Evolutionary conservation across 2,888 invertebrate genomes (phyloP).

Genomic region (Agrenia bidenticulata): DNA sequence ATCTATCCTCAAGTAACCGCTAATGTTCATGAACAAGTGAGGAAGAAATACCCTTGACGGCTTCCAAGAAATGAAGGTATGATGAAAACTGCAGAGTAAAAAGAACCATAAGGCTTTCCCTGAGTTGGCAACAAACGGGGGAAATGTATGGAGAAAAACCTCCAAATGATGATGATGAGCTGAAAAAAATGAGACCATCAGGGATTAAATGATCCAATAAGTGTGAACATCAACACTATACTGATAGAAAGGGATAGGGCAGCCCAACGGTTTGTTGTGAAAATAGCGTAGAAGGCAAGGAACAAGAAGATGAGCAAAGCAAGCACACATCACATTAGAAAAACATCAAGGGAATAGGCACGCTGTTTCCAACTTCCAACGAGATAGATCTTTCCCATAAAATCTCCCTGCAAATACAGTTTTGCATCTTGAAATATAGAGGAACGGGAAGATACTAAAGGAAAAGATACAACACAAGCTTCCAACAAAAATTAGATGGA

Average conservation of each 20-base stretch:
- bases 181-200: conserved; percentile 44
- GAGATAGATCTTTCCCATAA: neutral
- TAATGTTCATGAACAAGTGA: too few relatives aligned
- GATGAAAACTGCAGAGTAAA: too few relatives aligned
- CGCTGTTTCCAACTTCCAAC: neutral
- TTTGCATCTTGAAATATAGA: neutral
- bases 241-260: neutral
- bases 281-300: neutral
- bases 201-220: conserved; percentile 45
- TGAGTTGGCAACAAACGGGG: too few relatives aligned
- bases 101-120: too few relatives aligned
- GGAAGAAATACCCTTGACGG: too few relatives aligned
- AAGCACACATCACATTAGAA: neutral
- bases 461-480: neutral
- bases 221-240: conserved; percentile 35
- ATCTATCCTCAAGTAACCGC: too few relatives aligned
- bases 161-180: conserved; percentile 46
- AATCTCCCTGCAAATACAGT: neutral
- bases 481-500: neutral
- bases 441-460: too few relatives aligned
- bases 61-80: too few relatives aligned
- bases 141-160: conserved; percentile 25
- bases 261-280: neutral
- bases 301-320: neutral
- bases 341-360: neutral